Evolutionary conservation across 2,888 invertebrate species (phyloP).

Genomic region (Incurvaria masculella): DNA sequence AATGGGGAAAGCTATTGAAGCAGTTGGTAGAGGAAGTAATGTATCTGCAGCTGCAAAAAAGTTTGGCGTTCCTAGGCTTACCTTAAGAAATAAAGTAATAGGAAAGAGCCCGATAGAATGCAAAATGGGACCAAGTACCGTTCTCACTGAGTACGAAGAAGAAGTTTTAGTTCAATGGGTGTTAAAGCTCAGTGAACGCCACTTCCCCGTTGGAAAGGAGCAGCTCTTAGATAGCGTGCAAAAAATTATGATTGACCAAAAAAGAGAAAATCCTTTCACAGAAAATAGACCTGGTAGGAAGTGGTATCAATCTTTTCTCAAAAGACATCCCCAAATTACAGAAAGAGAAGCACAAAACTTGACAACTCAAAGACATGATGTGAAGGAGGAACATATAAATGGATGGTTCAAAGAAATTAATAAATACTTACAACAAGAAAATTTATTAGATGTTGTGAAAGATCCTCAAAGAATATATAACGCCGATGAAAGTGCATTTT

Average conservation of each 20-base stretch:
- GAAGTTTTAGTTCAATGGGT: constrained; percentile 15
- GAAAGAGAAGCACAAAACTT: constrained; percentile 13
- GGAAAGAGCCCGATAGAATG: background rate
- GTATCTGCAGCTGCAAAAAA: constrained; percentile 14
- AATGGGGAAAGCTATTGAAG: constrained; percentile 10
- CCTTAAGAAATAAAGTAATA: background rate
- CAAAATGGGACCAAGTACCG: background rate
- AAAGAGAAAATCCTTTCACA: constrained; percentile 15
- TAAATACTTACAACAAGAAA: constrained; percentile 15
- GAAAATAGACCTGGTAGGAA: constrained; percentile 15
- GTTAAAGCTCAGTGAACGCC: constrained; percentile 10
- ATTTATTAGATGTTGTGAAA: constrained; percentile 9
- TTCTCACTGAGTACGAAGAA: constrained; percentile 5
- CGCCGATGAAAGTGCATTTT: constrained; percentile 3
- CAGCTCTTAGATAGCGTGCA: constrained; percentile 17
- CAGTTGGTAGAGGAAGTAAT: constrained; percentile 15
- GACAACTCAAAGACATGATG: constrained; percentile 12
- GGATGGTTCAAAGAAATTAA: constrained; percentile 15
- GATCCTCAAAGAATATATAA: constrained; percentile 18
- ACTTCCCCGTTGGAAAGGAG: constrained; percentile 15
- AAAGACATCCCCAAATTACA: constrained; percentile 11
- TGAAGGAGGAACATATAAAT: constrained; percentile 14
- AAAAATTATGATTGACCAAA: constrained; percentile 16
- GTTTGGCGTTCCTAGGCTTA: background rate
- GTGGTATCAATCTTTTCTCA: constrained; percentile 16